These are phyloP conservation scores for Agrochola macilenta DNA, from an alignment of 2,888 invertebrate genomes.

Conservation along the genomic window DNA sequence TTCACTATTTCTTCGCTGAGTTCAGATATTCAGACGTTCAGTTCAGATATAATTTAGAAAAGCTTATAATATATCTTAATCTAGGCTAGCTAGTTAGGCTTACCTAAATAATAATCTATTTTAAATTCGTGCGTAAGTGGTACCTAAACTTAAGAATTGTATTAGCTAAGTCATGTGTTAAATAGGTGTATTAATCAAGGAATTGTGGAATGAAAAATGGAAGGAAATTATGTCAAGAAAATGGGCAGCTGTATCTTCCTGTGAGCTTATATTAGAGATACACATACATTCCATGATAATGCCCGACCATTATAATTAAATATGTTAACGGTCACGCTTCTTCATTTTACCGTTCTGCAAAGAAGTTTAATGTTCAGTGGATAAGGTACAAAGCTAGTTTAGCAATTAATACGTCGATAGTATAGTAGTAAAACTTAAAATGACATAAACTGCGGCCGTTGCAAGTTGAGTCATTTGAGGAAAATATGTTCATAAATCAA, in stretches of 20 bases:
- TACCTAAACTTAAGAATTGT: no score
- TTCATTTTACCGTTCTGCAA: not conserved
- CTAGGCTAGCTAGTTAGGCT: not conserved
- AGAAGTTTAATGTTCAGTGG: not conserved
- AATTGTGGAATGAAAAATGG: no score
- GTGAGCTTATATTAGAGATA: not conserved
- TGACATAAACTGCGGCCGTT: not conserved
- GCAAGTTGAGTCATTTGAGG: conserved; percentile 36
- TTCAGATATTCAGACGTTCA: not conserved
- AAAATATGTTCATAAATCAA: conserved; percentile 32
- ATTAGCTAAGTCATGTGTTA: not conserved
- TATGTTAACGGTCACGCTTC: not conserved
- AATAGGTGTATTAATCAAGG: no score
- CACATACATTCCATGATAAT: not conserved
- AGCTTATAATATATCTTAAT: not conserved
- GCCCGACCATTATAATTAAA: not conserved
- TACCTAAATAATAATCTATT: conserved; percentile 2
- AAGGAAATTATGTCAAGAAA: not conserved
- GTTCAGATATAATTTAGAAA: not conserved
- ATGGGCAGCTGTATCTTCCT: not conserved
- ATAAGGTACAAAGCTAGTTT: not conserved
- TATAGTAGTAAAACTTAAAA: not conserved
- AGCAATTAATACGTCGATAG: not conserved
- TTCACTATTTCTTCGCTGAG: not conserved
- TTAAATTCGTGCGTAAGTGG: not conserved